Conservation (phyloP, 1,140 invertebrate species). For the Phocides pigmalion region DNA sequence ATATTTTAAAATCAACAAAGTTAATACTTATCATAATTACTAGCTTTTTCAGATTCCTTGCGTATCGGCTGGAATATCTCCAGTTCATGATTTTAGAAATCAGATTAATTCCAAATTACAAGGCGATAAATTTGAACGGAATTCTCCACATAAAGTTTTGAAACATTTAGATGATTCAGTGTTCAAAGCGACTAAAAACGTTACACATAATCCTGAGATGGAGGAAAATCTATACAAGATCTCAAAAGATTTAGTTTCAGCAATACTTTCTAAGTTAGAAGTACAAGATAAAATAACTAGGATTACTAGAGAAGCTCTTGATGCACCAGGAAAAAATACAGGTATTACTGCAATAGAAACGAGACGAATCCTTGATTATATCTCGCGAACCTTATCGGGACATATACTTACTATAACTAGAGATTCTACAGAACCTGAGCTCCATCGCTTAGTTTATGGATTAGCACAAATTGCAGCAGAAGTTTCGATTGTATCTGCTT, state of each 20-base stretch:
- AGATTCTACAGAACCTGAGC: slow-evolving; percentile 71
- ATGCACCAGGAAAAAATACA: slow-evolving; percentile 70
- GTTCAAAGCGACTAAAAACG: slow-evolving; percentile 67
- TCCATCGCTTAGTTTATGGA: slow-evolving; percentile 74
- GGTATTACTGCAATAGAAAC: slow-evolving; percentile 77
- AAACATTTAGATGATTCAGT: slow-evolving; percentile 69
- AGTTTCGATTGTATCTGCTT: slow-evolving; percentile 72
- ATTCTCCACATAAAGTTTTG: slow-evolving; percentile 63
- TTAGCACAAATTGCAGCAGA: slow-evolving; percentile 75
- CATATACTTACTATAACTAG: slow-evolving; percentile 70
- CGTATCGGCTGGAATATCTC: slow-evolving; percentile 61
- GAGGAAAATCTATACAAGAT: slow-evolving; percentile 72
- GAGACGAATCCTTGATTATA: slow-evolving; percentile 73
- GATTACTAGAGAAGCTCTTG: slow-evolving; percentile 71
- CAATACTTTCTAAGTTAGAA: slow-evolving; percentile 69
- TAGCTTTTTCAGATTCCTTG: slow-evolving; percentile 44
- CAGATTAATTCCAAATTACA: slow-evolving; percentile 50
- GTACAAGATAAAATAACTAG: slow-evolving; percentile 76
- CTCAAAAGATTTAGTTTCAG: slow-evolving; percentile 70
- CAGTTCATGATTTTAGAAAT: slow-evolving; percentile 66
- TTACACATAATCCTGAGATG: slow-evolving; percentile 73
- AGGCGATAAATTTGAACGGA: slow-evolving; percentile 52
- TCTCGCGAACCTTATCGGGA: slow-evolving; percentile 70
- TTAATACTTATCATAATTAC: neutral
- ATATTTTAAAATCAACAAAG: neutral